Evolutionary conservation across 2,888 invertebrate species (phyloP), one percentile per base, ranked within the genome.

Genomic region (Acrobasis suavella): DNA sequence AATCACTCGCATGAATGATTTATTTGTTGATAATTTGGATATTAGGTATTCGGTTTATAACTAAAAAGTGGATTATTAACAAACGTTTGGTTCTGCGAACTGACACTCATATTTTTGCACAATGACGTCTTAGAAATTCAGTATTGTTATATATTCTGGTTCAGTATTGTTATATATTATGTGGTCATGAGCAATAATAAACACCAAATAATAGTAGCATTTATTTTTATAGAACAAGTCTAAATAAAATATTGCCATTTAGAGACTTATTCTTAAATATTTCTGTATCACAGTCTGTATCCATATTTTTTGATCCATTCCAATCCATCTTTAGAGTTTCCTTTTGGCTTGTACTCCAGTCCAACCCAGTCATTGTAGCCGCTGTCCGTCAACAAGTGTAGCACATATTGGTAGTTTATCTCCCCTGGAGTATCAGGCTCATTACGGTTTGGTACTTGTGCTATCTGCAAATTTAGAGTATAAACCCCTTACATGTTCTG

Each of bases 361-460:
- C 98, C 98, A 70, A 99, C 94, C 94, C 96, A 98, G 68, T 96
- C 97, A 52, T 91, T 85, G 78, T 98, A 98, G 0, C 96, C 96
- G 58, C 91, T 89, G 72, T 94, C 90, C 50, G 98, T 86, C 2
- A 94, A 80, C 58, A 62, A 15, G 14, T 95, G 86, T 62, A 99
- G 94, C 9, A 99, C 89, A 80, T 96, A 98, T 63, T 92, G 85
- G 78, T 96, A 99, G 83, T 98, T 95, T 42, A 99, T 93, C 92
- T 99, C 98, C 0, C 99, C 99, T 0, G 91, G 77, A 15, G 95
- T 93, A 73, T 97, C 95, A 0, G 98, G 98, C 79, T 98, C 98
- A 78, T 97, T 94, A 65, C 99, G 94, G 72, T 95, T 87, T 1
- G 99, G 99, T 1, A 96, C 97, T 94, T 99, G 98, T 10, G 99